Evolutionary conservation across 2,888 invertebrate genomes (phyloP).

Genomic region (Epirrhoe tristata): DNA sequence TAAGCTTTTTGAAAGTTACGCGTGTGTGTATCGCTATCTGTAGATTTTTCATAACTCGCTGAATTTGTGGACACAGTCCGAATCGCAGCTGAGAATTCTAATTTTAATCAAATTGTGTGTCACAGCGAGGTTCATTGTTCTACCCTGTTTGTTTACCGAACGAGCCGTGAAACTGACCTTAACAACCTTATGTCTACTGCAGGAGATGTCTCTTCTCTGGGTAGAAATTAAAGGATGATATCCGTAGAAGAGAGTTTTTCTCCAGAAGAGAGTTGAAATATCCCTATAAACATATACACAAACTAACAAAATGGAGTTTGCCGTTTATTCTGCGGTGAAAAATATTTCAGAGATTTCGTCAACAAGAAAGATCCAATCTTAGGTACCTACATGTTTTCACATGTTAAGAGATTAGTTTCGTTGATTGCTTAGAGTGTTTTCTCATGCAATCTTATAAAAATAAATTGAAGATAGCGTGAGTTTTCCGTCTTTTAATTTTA

Average conservation of each 20-base stretch:
- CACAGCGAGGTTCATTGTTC: constrained; percentile 10
- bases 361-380: background rate
- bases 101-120: constrained; percentile 14
- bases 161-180: constrained; percentile 12
- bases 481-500: background rate
- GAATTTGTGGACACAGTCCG: background rate
- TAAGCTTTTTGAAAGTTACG: no score
- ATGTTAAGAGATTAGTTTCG: background rate
- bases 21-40: background rate
- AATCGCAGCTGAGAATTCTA: constrained; percentile 1
- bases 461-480: background rate
- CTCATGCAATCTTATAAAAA: constrained; percentile 14
- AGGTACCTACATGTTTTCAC: background rate
- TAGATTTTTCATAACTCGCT: background rate
- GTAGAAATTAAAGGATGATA: background rate
- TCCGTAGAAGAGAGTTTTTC: no score
- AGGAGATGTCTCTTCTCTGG: background rate
- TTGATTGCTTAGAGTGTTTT: constrained; percentile 3
- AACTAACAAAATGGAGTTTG: no score
- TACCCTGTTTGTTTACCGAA: constrained; percentile 25
- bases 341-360: background rate
- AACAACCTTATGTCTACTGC: background rate
- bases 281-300: no score
- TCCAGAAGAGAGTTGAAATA: no score
- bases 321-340: background rate